Evolutionary conservation across 2,113 vertebrate species (phyloP).

Genomic region (Anguilla japonica): DNA sequence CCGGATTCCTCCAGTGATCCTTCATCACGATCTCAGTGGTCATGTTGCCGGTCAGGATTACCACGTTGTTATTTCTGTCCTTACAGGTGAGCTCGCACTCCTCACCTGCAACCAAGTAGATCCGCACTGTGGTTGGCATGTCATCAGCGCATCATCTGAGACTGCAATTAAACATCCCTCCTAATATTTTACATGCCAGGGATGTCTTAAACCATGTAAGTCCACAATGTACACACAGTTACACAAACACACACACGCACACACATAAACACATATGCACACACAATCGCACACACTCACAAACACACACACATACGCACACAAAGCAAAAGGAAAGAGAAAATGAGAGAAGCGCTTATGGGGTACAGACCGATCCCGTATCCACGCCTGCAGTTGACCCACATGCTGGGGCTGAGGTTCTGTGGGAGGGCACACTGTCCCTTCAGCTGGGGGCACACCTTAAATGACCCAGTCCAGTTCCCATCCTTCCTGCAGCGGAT

Average conservation of each 20-base stretch:
- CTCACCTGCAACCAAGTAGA: constrained; percentile 67
- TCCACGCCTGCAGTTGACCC: constrained; percentile 80
- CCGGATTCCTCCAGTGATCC: constrained; percentile 90
- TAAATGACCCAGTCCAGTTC: constrained; percentile 91
- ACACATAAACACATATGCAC: background rate
- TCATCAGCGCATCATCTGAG: background rate
- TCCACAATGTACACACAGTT: background rate
- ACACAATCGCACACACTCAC: too few species aligned
- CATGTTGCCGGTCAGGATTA: constrained; percentile 85
- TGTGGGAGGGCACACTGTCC: constrained; percentile 85
- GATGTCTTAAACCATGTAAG: too few species aligned
- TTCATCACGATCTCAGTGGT: constrained; percentile 74
- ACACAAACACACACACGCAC: background rate
- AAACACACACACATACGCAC: too few species aligned
- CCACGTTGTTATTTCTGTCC: constrained; percentile 85
- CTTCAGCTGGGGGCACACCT: constrained; percentile 82
- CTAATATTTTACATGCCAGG: background rate
- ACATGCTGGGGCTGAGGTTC: constrained; percentile 82
- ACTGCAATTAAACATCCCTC: background rate
- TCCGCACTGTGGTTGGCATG: background rate
- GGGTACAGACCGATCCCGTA: constrained; percentile 84
- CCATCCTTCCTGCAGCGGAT: constrained; percentile 95
- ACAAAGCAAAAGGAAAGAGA: too few species aligned
- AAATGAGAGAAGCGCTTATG: too few species aligned
- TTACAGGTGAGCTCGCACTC: constrained; percentile 88